These are phyloP conservation scores for Eueides isabella DNA, from an alignment of 1,140 invertebrate genomes.

Conservation along the genomic window DNA sequence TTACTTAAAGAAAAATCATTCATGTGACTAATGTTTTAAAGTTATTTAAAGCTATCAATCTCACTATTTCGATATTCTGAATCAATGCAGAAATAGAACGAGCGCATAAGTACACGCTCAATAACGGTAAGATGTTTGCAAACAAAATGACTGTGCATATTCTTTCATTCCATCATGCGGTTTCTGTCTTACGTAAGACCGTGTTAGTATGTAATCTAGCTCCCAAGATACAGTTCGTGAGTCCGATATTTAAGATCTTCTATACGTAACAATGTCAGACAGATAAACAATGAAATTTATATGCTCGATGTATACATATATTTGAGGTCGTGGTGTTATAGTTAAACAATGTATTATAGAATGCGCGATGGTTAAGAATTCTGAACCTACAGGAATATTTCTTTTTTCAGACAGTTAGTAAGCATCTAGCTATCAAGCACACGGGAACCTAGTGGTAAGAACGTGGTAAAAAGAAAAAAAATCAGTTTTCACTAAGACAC, in stretches of 20 bases:
- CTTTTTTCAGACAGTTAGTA: too few relatives aligned
- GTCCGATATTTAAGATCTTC: neutral
- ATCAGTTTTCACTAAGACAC: too few relatives aligned
- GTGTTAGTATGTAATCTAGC: constrained; percentile 25
- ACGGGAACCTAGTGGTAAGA: too few relatives aligned
- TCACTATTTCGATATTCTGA: neutral
- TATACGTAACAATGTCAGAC: neutral
- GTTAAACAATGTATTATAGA: too few relatives aligned
- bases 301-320: neutral
- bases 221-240: constrained; percentile 22
- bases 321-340: neutral
- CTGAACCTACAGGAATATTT: too few relatives aligned
- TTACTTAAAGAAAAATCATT: neutral
- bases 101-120: neutral
- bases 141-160: constrained; percentile 30
- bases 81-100: neutral
- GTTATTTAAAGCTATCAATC: too few relatives aligned
- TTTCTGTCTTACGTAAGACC: constrained; percentile 24
- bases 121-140: constrained; percentile 20
- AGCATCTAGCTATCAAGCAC: too few relatives aligned
- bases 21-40: too few relatives aligned
- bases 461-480: too few relatives aligned
- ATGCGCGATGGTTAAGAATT: too few relatives aligned
- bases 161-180: constrained; percentile 28
- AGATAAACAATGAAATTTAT: neutral